phyloP scores from a whole-genome alignment of 2,888 invertebrate genomes.

The Nyleta sp. region DNA sequence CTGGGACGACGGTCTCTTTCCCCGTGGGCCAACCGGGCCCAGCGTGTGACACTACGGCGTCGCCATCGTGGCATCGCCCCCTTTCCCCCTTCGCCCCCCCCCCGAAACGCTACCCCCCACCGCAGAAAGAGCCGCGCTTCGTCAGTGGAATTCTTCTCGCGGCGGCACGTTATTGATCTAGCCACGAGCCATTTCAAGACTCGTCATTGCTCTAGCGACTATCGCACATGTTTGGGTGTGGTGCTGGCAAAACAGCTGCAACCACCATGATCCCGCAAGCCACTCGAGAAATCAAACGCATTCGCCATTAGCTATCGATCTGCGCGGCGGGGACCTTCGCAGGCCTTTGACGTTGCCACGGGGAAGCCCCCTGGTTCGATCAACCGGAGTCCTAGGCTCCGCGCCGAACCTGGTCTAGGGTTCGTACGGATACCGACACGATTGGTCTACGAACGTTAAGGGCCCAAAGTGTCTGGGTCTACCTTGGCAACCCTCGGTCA shows the following conservation, averaged over 20 bases:
- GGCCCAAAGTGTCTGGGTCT: too few relatives aligned
- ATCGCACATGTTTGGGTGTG: constrained; percentile 67
- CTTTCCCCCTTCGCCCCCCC: constrained; percentile 9
- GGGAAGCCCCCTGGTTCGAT: constrained; percentile 43
- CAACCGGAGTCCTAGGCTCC: constrained; percentile 24
- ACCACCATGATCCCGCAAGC: constrained; percentile 43
- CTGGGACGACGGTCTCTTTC: constrained; percentile 3
- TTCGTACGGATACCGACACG: too few relatives aligned
- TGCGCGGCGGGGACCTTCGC: constrained; percentile 37
- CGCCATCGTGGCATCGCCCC: constrained; percentile 31
- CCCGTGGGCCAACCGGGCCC: constrained; percentile 20
- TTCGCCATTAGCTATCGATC: constrained; percentile 56
- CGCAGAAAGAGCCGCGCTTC: constrained; percentile 38
- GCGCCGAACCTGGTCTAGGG: too few relatives aligned
- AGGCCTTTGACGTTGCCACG: constrained; percentile 49
- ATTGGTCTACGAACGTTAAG: too few relatives aligned
- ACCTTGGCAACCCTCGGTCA: background rate
- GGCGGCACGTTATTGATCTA: constrained; percentile 69
- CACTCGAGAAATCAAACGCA: constrained; percentile 47
- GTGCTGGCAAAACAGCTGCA: constrained; percentile 51
- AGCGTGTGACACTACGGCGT: constrained; percentile 42
- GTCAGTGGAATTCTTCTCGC: constrained; percentile 72
- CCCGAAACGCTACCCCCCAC: background rate
- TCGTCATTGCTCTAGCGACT: constrained; percentile 68
- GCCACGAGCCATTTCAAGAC: constrained; percentile 68